Conservation (phyloP, 2,797 vertebrate genomes). For the Tangara arthus region DNA sequence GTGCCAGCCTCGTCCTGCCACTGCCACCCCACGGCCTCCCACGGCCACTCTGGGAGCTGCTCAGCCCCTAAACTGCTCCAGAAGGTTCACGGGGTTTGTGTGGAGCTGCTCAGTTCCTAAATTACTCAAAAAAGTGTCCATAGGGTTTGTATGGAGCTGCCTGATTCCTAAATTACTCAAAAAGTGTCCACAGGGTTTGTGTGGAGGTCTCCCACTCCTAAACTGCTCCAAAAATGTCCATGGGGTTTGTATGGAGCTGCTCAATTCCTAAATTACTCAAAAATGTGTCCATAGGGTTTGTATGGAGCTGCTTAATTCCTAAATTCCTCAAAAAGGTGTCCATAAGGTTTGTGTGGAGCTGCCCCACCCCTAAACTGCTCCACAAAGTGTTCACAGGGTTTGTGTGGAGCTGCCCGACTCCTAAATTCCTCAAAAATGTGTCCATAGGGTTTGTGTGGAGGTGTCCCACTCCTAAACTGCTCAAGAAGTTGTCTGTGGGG, state of each 20-base stretch:
- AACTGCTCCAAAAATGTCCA: background rate
- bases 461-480: background rate
- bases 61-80: background rate
- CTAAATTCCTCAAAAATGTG: background rate
- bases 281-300: too few species aligned
- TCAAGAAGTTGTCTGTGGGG: background rate
- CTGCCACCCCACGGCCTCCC: background rate
- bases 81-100: background rate
- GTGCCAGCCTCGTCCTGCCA: background rate
- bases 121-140: background rate
- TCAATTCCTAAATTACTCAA: too few species aligned
- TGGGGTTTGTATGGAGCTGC: too few species aligned
- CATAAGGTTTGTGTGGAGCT: background rate
- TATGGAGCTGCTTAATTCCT: rapidly evolving
- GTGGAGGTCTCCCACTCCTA: too few species aligned
- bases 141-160: background rate
- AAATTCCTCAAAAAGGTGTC: background rate
- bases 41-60: background rate
- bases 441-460: background rate
- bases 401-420: rapidly evolving
- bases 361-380: background rate
- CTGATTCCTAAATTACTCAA: background rate
- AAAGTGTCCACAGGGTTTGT: background rate
- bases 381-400: too few species aligned
- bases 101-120: rapidly evolving